These are phyloP conservation scores for Antidorcas marsupialis DNA, from an alignment of 2,113 vertebrate genomes.

Conservation along the genomic window DNA sequence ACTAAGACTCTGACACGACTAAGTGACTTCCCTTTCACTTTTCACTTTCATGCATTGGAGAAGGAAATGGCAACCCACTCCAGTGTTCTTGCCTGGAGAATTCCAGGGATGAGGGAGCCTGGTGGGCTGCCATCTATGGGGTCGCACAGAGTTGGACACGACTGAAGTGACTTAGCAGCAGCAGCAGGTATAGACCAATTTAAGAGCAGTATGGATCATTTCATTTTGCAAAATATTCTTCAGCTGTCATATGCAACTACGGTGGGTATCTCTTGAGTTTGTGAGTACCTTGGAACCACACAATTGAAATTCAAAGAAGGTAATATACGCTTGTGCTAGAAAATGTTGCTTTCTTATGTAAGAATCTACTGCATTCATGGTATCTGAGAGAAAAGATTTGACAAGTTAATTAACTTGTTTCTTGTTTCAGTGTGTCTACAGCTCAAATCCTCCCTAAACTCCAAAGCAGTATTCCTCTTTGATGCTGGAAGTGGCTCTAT, in stretches of 20 bases:
- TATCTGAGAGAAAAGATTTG: constrained; percentile 35
- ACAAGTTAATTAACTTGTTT: constrained; percentile 66
- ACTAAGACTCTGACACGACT: fast-evolving
- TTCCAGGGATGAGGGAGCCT: too few relatives aligned
- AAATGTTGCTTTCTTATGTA: constrained; percentile 19
- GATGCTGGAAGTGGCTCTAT: constrained; percentile 17
- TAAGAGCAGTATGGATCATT: neutral
- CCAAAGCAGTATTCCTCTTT: constrained; percentile 33
- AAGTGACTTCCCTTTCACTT: too few relatives aligned
- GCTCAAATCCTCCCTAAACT: neutral
- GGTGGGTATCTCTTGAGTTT: neutral
- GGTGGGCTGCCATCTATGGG: too few relatives aligned
- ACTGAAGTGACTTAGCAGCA: too few relatives aligned
- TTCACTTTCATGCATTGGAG: too few relatives aligned
- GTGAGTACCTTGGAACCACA: neutral
- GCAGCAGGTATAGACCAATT: neutral
- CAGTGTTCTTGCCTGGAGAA: too few relatives aligned
- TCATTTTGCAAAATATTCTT: neutral
- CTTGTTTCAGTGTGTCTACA: constrained; percentile 42
- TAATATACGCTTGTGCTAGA: neutral
- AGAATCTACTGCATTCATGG: neutral
- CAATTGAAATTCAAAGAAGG: constrained; percentile 23
- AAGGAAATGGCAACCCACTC: too few relatives aligned
- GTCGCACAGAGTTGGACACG: fast-evolving
- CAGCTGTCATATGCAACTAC: neutral